Evolutionary conservation across 2,888 invertebrate species (phyloP), one percentile per base, ranked within the genome.

Genomic region (Lycaena phlaeas): DNA sequence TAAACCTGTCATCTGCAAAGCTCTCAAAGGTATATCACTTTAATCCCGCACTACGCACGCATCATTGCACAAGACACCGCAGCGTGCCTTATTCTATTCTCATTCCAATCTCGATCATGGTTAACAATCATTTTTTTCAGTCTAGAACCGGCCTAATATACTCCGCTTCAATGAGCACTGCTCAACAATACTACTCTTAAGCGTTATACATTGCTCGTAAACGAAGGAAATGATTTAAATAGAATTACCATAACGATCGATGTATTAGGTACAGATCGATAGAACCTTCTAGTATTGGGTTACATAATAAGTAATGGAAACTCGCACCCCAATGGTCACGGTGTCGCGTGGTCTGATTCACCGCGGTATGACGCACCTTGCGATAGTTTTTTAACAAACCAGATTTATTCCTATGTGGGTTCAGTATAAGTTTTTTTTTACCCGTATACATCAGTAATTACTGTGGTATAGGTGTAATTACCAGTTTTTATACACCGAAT

Each of bases 281-380:
- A 17, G 5, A 11, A 10, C 40, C 38, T 38, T 14, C 9, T 28
- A 28, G 41, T 36, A 45, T 41, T 38, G n/a, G 26, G 45, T 52
- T 51, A 53, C 51, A 42, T 45, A 43, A 45, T 46, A 45, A 38
- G 42, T 48, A 54, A 53, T 57, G 46, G 59, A 52, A 58, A 64
- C 61, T 61, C 58, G 62, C 65, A 68, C 68, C 68, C 60, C 59
- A 49, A 50, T 51, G 51, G 79, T 79, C 78, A 78, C 77, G 81
- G 68, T 71, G 74, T 75, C 82, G 78, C 79, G 82, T 78, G 76
- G 59, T 64, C 62, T 46, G 67, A 77, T 77, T 76, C 62, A 64
- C 61, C 57, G 53, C 69, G 75, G 62, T 72, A 66, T 63, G 64
- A 49, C 59, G 82, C 78, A 79, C 82, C 79, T 78, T 79, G 75